These are phyloP conservation scores for Steinernema hermaphroditum DNA, from an alignment of 2,888 invertebrate species.

Conservation along the genomic window DNA sequence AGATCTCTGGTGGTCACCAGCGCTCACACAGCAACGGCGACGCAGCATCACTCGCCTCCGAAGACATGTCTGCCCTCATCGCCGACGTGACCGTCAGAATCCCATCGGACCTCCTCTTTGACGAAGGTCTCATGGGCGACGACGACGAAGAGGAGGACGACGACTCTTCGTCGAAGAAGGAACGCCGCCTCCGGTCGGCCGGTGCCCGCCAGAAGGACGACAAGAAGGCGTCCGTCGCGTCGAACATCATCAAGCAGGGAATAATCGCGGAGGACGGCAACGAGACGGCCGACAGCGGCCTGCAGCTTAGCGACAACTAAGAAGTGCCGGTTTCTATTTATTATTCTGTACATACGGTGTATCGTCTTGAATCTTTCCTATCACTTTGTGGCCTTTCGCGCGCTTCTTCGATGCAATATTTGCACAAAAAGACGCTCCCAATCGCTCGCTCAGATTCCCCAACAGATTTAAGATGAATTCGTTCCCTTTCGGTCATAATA, in stretches of 20 bases:
- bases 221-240: constrained; percentile 6
- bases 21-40: constrained; percentile 59
- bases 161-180: neutral
- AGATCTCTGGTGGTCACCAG: constrained; percentile 52
- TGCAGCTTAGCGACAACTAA: constrained; percentile 31
- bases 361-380: constrained; percentile 3
- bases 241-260: constrained; percentile 1
- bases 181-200: neutral
- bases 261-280: constrained; percentile 19
- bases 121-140: constrained; percentile 14
- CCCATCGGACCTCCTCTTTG: constrained; percentile 3
- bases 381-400: constrained; percentile 11
- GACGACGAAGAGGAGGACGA: constrained; percentile 5
- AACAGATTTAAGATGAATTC: neutral
- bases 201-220: neutral
- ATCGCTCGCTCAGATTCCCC: constrained; percentile 12
- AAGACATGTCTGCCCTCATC: constrained; percentile 63
- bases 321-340: neutral
- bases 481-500: neutral
- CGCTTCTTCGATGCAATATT: neutral
- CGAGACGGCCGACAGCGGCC: constrained; percentile 24
- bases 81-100: constrained; percentile 58
- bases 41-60: constrained; percentile 57
- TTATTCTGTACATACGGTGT: constrained; percentile 11
- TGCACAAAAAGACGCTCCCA: neutral